phyloP scores from a whole-genome alignment of 2,888 invertebrate genomes.

The Drosophila prolongata region DNA sequence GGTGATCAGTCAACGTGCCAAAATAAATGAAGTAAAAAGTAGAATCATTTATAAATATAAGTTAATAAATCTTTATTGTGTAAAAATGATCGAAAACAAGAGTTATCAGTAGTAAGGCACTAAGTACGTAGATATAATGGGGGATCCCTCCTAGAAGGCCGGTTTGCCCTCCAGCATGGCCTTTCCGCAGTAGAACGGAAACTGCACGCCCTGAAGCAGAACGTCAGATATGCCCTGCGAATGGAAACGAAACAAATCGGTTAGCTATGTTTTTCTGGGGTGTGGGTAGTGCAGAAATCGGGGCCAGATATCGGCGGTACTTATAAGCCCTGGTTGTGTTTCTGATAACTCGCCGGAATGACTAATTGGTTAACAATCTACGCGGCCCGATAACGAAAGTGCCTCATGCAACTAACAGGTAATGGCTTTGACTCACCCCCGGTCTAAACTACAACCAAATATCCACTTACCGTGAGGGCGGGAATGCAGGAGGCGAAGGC shows the following conservation, averaged over 20 bases:
- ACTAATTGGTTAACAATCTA: constrained; percentile 55
- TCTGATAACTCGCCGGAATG: constrained; percentile 45
- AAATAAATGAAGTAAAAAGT: constrained; percentile 32
- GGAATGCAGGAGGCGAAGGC: constrained; percentile 89
- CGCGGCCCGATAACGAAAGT: constrained; percentile 24
- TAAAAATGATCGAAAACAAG: constrained; percentile 43
- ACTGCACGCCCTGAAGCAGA: constrained; percentile 88
- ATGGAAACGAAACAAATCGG: constrained; percentile 10
- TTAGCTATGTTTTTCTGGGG: background rate
- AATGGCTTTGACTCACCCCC: constrained; percentile 1
- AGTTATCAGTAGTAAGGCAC: constrained; percentile 52
- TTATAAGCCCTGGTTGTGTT: constrained; percentile 29
- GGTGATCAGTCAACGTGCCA: background rate
- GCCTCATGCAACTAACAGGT: constrained; percentile 16
- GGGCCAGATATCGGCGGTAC: constrained; percentile 7
- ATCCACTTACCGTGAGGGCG: constrained; percentile 87
- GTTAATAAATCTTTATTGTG: constrained; percentile 68
- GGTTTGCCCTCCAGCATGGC: constrained; percentile 88
- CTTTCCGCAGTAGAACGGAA: constrained; percentile 89
- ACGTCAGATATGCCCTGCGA: constrained; percentile 89
- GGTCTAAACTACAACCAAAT: background rate
- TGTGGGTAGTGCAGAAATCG: constrained; percentile 1
- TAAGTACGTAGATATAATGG: constrained; percentile 32
- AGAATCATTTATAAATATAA: constrained; percentile 47
- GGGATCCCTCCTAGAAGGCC: constrained; percentile 77